Percentiles rank a stretch among this genome's conserved stretches.
Conservation (phyloP, 2,888 invertebrate species). For the Sturmia bella region DNA sequence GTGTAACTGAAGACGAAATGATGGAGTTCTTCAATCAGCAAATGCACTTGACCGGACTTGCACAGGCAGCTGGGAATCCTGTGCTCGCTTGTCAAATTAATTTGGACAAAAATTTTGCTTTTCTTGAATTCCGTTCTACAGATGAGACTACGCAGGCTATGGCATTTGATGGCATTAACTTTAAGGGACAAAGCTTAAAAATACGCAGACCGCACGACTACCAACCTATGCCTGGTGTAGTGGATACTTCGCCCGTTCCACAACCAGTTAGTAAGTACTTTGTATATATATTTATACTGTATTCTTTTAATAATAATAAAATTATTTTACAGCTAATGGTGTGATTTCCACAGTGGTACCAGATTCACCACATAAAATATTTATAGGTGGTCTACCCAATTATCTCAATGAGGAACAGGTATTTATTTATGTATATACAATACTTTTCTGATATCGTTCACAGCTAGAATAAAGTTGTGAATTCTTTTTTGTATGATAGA, state of each 20-base stretch:
- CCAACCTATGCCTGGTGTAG: constrained; percentile 98
- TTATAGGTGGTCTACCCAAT: constrained; percentile 98
- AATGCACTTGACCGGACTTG: constrained; percentile 98
- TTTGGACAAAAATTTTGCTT: constrained; percentile 99
- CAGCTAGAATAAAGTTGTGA: not conserved
- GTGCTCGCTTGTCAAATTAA: constrained; percentile 99
- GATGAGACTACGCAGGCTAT: constrained; percentile 99
- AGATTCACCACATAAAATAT: constrained; percentile 99
- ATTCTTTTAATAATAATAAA: not conserved
- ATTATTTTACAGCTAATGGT: constrained; percentile 80
- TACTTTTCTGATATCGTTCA: not conserved
- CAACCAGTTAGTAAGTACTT: constrained; percentile 86
- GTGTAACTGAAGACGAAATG: constrained; percentile 98
- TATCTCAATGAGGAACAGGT: constrained; percentile 99
- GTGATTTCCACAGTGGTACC: constrained; percentile 96
- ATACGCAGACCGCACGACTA: constrained; percentile 99
- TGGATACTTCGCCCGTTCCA: constrained; percentile 92
- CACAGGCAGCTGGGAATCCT: constrained; percentile 99
- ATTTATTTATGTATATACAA: constrained; percentile 78
- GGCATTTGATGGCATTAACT: constrained; percentile 99
- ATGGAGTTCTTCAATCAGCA: constrained; percentile 99
- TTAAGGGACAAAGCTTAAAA: constrained; percentile 98
- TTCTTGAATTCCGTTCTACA: constrained; percentile 97
- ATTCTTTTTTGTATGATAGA: not conserved
- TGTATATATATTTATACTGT: not conserved